Conservation (phyloP, 2,797 vertebrate genomes). For the Lepus townsendii region DNA sequence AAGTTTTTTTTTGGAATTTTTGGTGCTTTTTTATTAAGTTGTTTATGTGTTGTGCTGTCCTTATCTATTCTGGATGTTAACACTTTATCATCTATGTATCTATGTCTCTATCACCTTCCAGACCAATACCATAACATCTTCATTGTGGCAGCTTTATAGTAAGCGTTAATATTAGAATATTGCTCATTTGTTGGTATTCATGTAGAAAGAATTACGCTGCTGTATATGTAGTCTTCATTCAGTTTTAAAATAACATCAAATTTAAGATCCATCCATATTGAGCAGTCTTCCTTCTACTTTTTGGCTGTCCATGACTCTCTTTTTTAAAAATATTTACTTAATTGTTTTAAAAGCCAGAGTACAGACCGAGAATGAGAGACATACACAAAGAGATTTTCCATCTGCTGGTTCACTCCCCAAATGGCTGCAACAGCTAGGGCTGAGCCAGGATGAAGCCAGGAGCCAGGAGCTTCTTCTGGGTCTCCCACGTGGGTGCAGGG, state of each 20-base stretch:
- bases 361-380: too few species aligned
- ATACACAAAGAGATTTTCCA: too few species aligned
- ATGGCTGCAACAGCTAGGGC: too few species aligned
- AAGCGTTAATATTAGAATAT: neutral
- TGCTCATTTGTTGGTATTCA: neutral
- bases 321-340: too few species aligned
- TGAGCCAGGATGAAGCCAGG: too few species aligned
- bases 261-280: neutral
- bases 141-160: neutral
- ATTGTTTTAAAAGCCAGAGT: too few species aligned
- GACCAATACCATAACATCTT: neutral
- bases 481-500: too few species aligned
- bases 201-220: neutral
- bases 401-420: too few species aligned
- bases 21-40: neutral
- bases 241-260: neutral
- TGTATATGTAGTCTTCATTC: neutral
- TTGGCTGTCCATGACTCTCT: too few species aligned
- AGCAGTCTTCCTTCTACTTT: too few species aligned
- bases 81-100: neutral
- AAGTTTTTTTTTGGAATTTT: too few species aligned
- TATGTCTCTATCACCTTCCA: neutral
- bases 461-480: too few species aligned
- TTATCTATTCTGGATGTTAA: neutral
- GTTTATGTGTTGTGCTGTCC: neutral